phyloP scores from a whole-genome alignment of 2,888 invertebrate species.

The Leucania comma region DNA sequence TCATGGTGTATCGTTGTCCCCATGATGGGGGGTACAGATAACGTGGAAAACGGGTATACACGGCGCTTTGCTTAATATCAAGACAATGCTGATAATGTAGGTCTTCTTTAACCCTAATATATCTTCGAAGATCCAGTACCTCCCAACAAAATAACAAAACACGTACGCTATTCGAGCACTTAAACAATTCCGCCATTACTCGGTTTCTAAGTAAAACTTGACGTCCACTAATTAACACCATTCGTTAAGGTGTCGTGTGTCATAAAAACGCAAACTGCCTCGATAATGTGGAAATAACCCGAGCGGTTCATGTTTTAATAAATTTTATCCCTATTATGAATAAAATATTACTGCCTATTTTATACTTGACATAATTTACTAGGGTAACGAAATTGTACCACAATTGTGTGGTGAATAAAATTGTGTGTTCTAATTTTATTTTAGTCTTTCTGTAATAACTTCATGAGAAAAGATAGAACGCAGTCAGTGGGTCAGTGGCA shows the following conservation, averaged over 20 bases:
- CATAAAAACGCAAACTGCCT: constrained; percentile 30
- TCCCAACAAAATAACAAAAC: constrained; percentile 11
- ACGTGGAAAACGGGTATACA: too few species aligned
- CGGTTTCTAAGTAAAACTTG: constrained; percentile 16
- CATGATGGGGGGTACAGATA: too few species aligned
- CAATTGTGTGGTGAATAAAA: constrained; percentile 1
- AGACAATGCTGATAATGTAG: too few species aligned
- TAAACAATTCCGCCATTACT: constrained; percentile 13
- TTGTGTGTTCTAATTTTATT: constrained; percentile 3
- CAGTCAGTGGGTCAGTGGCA: too few species aligned
- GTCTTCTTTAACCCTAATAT: background rate
- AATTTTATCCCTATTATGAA: constrained; percentile 27
- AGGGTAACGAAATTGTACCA: constrained; percentile 5
- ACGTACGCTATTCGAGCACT: background rate
- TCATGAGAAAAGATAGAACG: background rate
- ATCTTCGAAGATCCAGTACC: background rate
- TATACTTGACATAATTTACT: constrained; percentile 12
- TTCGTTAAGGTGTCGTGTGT: constrained; percentile 35
- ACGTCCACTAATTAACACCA: constrained; percentile 25
- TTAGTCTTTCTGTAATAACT: background rate
- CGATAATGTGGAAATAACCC: constrained; percentile 39
- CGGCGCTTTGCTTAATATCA: too few species aligned
- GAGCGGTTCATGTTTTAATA: constrained; percentile 16
- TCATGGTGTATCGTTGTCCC: too few species aligned
- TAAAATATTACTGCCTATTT: constrained; percentile 29